Evolutionary conservation across 2,797 vertebrate species (phyloP), one percentile per base, ranked within the genome.

Genomic region (Melanotaenia boesemani): DNA sequence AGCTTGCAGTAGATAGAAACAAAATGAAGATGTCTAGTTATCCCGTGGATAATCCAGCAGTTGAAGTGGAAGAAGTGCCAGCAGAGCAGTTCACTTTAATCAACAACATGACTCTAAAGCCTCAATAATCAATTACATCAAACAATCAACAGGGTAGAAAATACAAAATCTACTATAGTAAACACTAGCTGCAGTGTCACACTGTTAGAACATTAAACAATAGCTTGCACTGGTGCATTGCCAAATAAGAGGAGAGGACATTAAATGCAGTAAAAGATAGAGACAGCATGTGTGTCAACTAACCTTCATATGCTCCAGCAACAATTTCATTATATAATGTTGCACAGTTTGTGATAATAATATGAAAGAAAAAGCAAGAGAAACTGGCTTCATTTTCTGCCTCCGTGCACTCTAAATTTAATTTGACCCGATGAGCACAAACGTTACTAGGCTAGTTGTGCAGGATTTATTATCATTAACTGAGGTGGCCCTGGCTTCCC

Each of bases 81-180:
- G 82, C 74, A 80, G 83, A 81, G 44, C 59, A 12, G 79, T 79
- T 79, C 72, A 79, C 74, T 88, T 88, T 88, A 91, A 92, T 92
- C 86, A 90, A 86, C 84, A 86, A 65, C 84, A 71, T 85, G 85
- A 89, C 81, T 83, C 82, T 69, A 66, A 64, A 74, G 73, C 60
- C 76, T 80, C 72, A 88, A 75, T 79, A 87, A 90, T 91, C 86
- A 84, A 86, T 91, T 89, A 88, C 85, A 78, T 72, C 60, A 85
- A 74, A 83, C 81, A 82, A 91, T 90, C 85, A 86, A 73, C 88
- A 77, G 76, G 72, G 82, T 63, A 84, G 81, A 86, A 86, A 87
- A 88, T 71, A 85, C 70, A 66, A 73, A 84, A 83, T 66, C 74
- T 76, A 68, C 83, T 68, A 75, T 79, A 74, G 68, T 63, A 82